phyloP scores from a whole-genome alignment of 2,113 vertebrate genomes.

The Anguilla rostrata region DNA sequence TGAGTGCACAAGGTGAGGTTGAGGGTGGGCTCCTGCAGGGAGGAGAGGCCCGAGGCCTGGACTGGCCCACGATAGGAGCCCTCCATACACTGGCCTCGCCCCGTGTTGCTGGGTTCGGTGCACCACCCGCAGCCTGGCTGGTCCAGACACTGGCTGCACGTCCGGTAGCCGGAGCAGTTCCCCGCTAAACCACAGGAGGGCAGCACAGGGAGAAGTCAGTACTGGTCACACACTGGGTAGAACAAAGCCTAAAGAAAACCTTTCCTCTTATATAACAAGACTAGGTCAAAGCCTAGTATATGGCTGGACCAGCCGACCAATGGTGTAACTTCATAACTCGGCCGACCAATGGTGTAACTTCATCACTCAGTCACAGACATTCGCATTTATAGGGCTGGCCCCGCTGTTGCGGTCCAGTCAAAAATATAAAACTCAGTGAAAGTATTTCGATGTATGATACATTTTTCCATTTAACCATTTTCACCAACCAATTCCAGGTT shows the following conservation, averaged over 20 bases:
- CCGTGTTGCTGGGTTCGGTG: conserved; percentile 90
- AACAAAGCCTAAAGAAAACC: not conserved
- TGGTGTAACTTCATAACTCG: too few relatives aligned
- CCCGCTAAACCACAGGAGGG: conserved; percentile 73
- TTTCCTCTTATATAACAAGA: not conserved
- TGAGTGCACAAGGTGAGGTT: not conserved
- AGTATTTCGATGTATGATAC: too few relatives aligned
- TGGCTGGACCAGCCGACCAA: too few relatives aligned
- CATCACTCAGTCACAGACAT: too few relatives aligned
- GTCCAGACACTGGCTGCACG: conserved; percentile 87
- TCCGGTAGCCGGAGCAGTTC: conserved; percentile 94
- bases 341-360: too few relatives aligned
- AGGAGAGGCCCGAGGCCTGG: conserved; percentile 69
- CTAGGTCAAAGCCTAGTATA: too few relatives aligned
- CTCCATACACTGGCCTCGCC: conserved; percentile 89
- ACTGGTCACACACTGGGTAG: not conserved
- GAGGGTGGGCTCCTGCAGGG: not conserved
- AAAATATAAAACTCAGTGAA: not conserved
- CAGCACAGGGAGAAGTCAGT: not conserved
- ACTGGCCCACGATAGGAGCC: conserved; percentile 86
- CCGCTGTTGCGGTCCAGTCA: too few relatives aligned
- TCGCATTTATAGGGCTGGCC: too few relatives aligned
- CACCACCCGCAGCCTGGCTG: conserved; percentile 96
- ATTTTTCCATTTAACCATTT: too few relatives aligned
- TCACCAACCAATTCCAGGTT: too few relatives aligned